Base-by-base conservation (phyloP, 2,797 vertebrate species). In the Novumbra hubbsi region DNA sequence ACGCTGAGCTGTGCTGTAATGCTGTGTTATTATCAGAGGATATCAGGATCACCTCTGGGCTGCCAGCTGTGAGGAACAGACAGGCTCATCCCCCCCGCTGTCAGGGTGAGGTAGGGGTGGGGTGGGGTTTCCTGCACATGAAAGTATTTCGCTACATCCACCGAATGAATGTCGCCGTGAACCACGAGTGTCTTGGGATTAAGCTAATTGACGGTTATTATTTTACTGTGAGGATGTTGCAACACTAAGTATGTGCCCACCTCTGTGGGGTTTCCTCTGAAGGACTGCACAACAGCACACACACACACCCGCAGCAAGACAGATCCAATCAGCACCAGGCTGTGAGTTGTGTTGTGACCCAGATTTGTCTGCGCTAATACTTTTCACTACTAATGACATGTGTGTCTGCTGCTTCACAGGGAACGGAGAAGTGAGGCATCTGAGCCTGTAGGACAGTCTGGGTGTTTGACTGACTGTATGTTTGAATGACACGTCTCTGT, bases 331-430 rank as follows among this genome's bases (percentile, higher is more conserved):
- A 27, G 12, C 30, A 24, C 14, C 64, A 66, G 27, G 50, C 11
- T 63, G 49, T 81, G 16, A 75, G 81, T 79, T 21, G 16, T 76
- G 81, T 79, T 21, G 83, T 91, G 91, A 92, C 90, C 91, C 88
- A 92, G 86, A 89, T 91, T 87, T 83, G 67, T 76, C 64, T 69
- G 84, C 82, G 80, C 82, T 87, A 86, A 87, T 89, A 88, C 87
- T 81, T 84, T 52, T 84, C 83, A 85, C 85, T 69, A 74, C 38
- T 71, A 87, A 87, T 84, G 90, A 89, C 84, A 90, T 85, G 78
- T 77, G 84, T 82, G 85, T 77, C 83, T 85, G 88, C 89, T 88
- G 87, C 86, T 90, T 84, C 77, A 85, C 82, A 70, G 65, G 77
- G 76, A 78, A 79, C 64, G 80, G 80, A 79, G 78, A 63, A 71